Conservation (phyloP, 2,888 invertebrate genomes). For the Falcaria lacertinaria region DNA sequence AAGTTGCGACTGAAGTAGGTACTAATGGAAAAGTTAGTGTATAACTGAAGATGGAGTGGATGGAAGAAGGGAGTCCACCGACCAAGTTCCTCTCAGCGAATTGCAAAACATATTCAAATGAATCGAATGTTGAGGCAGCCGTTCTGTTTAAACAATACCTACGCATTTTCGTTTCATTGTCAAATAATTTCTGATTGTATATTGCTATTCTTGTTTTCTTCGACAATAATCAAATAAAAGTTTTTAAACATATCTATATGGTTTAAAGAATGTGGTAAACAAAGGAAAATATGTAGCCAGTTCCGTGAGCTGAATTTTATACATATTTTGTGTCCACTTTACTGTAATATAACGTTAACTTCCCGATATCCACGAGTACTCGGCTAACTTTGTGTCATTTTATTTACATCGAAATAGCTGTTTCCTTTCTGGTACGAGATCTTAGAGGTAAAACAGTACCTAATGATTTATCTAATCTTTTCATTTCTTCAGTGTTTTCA, state of each 20-base stretch:
- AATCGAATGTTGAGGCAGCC: slow-evolving; percentile 16
- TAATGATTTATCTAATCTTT: no score
- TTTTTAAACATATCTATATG: not conserved
- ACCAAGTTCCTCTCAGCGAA: slow-evolving; percentile 38
- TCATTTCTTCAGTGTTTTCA: no score
- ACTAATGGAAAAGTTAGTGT: slow-evolving; percentile 58
- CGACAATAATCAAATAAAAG: no score
- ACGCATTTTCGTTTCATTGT: not conserved
- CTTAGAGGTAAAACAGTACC: not conserved
- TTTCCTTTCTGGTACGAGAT: not conserved
- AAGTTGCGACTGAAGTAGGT: slow-evolving; percentile 52
- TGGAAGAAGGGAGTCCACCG: slow-evolving; percentile 40
- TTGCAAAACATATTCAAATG: slow-evolving; percentile 47
- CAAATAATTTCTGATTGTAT: not conserved
- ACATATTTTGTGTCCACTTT: not conserved
- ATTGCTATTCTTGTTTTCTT: not conserved
- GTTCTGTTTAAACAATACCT: not conserved
- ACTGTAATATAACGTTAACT: not conserved
- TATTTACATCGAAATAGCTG: not conserved
- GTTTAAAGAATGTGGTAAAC: not conserved
- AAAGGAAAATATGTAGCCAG: not conserved
- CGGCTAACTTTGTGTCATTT: not conserved
- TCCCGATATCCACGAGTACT: not conserved
- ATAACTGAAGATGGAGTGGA: slow-evolving; percentile 36
- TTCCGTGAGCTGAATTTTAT: not conserved